phyloP scores from a whole-genome alignment of 1,140 invertebrate species.

The Drosophila setifemur region DNA sequence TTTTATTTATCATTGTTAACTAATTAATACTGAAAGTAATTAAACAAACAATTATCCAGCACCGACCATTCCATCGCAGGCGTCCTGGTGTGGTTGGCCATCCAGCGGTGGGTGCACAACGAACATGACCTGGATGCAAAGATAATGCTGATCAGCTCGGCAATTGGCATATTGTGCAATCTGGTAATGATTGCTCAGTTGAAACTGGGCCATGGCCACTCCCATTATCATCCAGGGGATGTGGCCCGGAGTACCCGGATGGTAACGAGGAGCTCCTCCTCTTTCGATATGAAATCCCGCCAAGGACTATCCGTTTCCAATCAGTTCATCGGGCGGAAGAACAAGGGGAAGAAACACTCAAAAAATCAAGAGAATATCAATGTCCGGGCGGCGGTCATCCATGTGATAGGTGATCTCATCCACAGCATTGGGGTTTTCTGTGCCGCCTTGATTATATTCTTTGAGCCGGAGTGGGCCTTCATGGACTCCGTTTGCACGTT shows the following conservation, averaged over 20 bases:
- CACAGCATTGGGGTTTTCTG: constrained; percentile 93
- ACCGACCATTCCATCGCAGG: constrained; percentile 77
- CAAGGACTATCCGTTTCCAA: constrained; percentile 9
- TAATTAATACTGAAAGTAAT: neutral
- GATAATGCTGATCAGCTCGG: constrained; percentile 93
- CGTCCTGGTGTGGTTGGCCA: constrained; percentile 91
- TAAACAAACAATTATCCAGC: too few species aligned
- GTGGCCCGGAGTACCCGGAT: neutral
- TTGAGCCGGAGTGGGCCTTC: constrained; percentile 87
- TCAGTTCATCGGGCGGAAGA: neutral
- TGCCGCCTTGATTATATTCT: constrained; percentile 89
- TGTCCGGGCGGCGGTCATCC: constrained; percentile 93
- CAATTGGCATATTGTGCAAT: constrained; percentile 91
- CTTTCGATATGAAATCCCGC: neutral
- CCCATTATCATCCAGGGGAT: neutral
- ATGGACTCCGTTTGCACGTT: constrained; percentile 95
- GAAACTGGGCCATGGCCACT: constrained; percentile 82
- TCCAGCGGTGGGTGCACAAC: constrained; percentile 87
- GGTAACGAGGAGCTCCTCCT: neutral
- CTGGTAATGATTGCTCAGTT: constrained; percentile 94
- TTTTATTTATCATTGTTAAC: too few species aligned
- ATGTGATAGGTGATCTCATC: constrained; percentile 94
- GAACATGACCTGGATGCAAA: constrained; percentile 90
- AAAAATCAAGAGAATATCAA: constrained; percentile 88
- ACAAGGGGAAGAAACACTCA: neutral